These are phyloP conservation scores for Halichondria panicea DNA, from an alignment of 37 sponge, comb jelly and placozoan species.

Conservation along the genomic window DNA sequence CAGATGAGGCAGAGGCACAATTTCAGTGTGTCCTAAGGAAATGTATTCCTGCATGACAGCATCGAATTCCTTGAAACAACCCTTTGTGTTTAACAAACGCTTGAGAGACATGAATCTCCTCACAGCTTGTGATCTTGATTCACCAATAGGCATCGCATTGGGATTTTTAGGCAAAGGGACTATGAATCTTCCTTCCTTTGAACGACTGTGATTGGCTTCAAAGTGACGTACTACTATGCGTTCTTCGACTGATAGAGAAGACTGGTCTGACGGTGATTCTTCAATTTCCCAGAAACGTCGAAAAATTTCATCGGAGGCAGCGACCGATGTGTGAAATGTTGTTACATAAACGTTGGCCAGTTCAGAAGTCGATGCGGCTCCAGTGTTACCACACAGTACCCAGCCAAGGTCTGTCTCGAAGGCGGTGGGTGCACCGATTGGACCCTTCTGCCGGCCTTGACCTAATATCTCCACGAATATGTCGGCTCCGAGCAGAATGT, in stretches of 20 bases:
- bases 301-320: conserved; percentile 27
- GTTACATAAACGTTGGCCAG: conserved; percentile 8
- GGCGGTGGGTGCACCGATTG: conserved; percentile 30
- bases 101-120: conserved; percentile 46
- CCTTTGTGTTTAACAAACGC: conserved; percentile 46
- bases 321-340: conserved; percentile 22
- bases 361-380: neutral
- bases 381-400: conserved; percentile 43
- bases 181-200: conserved; percentile 31
- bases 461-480: conserved; percentile 27
- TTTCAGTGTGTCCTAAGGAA: conserved; percentile 39
- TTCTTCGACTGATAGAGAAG: conserved; percentile 34
- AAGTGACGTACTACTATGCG: conserved; percentile 37
- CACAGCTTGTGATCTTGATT: conserved; percentile 48
- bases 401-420: conserved; percentile 45
- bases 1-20: conserved; percentile 22
- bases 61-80: conserved; percentile 30
- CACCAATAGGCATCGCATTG: conserved; percentile 24
- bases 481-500: conserved; percentile 43
- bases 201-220: conserved; percentile 17
- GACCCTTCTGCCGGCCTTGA: conserved; percentile 53
- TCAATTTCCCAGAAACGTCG: conserved; percentile 50
- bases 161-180: conserved; percentile 28
- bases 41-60: conserved; percentile 47
- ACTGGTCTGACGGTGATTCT: conserved; percentile 31